Evolutionary conservation across 2,113 vertebrate genomes (phyloP).

Genomic region (Abramis brama): DNA sequence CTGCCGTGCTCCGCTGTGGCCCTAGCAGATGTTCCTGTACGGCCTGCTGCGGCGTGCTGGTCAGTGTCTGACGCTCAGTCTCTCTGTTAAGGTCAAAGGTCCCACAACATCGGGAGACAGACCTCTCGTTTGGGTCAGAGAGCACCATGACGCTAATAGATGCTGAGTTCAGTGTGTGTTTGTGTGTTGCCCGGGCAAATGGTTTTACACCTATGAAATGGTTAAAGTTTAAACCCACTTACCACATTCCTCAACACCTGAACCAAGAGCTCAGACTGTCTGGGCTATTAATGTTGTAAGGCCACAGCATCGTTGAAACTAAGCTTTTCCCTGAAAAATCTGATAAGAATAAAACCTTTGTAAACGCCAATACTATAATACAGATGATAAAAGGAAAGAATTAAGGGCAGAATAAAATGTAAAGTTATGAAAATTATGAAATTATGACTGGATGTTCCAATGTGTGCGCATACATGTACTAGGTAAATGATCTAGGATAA

Average conservation of each 20-base stretch:
- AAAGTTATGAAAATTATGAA: not conserved
- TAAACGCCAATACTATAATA: not conserved
- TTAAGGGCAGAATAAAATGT: not conserved
- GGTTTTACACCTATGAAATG: slow-evolving; percentile 57
- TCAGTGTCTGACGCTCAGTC: slow-evolving; percentile 74
- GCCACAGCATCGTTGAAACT: not conserved
- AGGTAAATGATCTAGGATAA: not conserved
- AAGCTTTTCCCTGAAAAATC: not conserved
- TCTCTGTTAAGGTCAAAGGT: slow-evolving; percentile 76
- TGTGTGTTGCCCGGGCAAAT: slow-evolving; percentile 64
- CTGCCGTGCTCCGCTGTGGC: slow-evolving; percentile 56
- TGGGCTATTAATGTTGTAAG: slow-evolving; percentile 14
- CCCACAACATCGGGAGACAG: slow-evolving; percentile 49
- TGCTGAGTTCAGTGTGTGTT: slow-evolving; percentile 66
- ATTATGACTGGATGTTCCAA: not conserved
- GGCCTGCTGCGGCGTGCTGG: slow-evolving; percentile 67
- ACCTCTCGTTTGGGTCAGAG: slow-evolving; percentile 66
- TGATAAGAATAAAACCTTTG: not conserved
- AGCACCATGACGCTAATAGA: slow-evolving; percentile 67
- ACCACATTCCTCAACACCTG: slow-evolving; percentile 69
- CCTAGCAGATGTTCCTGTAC: slow-evolving; percentile 77
- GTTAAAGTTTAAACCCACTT: slow-evolving; percentile 74
- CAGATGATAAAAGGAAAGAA: not conserved
- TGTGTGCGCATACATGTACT: too few relatives aligned
- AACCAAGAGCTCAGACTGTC: not conserved